A percentile compares a stretch with the other conserved stretches of the same genome.
Conservation (phyloP, 1,140 invertebrate genomes). For the Lordiphosa collinella region DNA sequence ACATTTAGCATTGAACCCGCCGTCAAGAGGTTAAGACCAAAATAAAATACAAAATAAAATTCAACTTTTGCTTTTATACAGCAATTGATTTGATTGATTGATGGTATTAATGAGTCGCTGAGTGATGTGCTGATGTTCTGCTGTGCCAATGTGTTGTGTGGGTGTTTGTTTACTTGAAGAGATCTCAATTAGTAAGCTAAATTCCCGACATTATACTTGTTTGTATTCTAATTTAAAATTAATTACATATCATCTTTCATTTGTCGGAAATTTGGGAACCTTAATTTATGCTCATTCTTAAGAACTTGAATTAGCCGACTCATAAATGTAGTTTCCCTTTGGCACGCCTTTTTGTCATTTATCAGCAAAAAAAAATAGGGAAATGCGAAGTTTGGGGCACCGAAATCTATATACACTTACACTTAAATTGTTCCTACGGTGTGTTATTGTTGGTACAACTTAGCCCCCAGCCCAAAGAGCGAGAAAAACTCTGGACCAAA, state of each 20-base stretch:
- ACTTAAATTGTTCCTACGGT: too few relatives aligned
- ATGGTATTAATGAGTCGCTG: conserved; percentile 29
- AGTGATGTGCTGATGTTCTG: conserved; percentile 16
- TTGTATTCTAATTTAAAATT: conserved; percentile 30
- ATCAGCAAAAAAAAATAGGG: conserved; percentile 11
- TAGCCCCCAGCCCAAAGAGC: too few relatives aligned
- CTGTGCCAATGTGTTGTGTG: conserved; percentile 7
- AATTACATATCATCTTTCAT: conserved; percentile 44
- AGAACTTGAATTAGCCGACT: conserved; percentile 17
- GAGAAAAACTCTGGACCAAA: too few relatives aligned
- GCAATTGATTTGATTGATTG: conserved; percentile 40
- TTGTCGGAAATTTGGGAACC: conserved; percentile 14
- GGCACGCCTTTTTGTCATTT: conserved; percentile 27
- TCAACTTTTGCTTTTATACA: conserved; percentile 66
- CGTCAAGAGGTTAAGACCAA: conserved; percentile 64
- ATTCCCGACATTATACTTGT: conserved; percentile 27
- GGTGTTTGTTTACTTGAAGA: conserved; percentile 30
- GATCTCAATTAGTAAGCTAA: conserved; percentile 53
- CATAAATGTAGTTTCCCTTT: conserved; percentile 26
- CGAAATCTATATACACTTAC: too few relatives aligned
- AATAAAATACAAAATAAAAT: conserved; percentile 7
- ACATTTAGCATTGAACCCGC: conserved; percentile 65
- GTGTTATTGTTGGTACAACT: too few relatives aligned
- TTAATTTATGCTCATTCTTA: conserved; percentile 44
- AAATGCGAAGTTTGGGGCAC: too few relatives aligned